Percentiles rank a stretch among this genome's conserved stretches.
Conservation (phyloP, 2,797 vertebrate species). For the Lates japonicus region DNA sequence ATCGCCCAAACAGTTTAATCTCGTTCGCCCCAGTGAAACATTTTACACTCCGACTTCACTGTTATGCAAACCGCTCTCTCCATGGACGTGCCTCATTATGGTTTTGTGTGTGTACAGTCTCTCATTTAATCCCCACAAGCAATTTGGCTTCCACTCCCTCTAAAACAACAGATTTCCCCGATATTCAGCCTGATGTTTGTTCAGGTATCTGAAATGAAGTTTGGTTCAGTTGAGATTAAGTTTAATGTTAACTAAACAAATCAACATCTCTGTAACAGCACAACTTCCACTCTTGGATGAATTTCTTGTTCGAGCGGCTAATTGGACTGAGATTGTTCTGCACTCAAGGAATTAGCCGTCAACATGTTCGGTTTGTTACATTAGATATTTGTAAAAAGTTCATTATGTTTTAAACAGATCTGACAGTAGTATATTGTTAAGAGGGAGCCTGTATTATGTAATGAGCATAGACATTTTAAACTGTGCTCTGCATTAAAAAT, state of each 20-base stretch:
- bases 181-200: constrained; percentile 34
- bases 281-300: constrained; percentile 22
- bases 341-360: constrained; percentile 49
- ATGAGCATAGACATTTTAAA: not conserved
- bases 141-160: constrained; percentile 21
- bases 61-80: constrained; percentile 40
- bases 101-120: constrained; percentile 28
- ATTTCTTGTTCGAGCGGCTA: constrained; percentile 40
- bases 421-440: constrained; percentile 7
- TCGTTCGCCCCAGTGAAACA: not conserved
- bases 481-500: not conserved
- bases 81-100: constrained; percentile 38
- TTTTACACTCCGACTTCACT: not conserved
- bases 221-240: constrained; percentile 51
- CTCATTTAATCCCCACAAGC: constrained; percentile 54
- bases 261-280: constrained; percentile 32
- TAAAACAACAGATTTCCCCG: constrained; percentile 13
- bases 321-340: constrained; percentile 67
- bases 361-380: constrained; percentile 39
- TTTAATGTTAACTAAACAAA: constrained; percentile 68
- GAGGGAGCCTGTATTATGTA: not conserved
- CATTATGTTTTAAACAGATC: constrained; percentile 41
- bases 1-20: constrained; percentile 1
- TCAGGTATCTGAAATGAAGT: constrained; percentile 60
- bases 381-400: constrained; percentile 40